Base-by-base conservation (phyloP, 2,888 invertebrate species). In the Cryptophagus acutangulus region DNA sequence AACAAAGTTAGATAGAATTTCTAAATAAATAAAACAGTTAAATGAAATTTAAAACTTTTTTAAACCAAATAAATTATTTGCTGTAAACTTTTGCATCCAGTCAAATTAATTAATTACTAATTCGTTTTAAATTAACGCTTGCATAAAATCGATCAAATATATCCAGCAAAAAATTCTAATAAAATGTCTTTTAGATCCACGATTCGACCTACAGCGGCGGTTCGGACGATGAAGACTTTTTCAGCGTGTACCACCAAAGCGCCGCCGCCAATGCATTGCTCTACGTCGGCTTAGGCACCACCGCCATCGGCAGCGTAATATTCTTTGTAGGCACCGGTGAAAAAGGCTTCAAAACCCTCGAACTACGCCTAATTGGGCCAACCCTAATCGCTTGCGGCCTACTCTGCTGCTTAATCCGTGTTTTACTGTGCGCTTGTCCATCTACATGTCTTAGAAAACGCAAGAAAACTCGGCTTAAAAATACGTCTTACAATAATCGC, bases 321-420 rank as follows among this genome's bases (percentile, higher is more conserved):
- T 87, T 87, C 66, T 89, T 90, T 73, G 89, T 90, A 52, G 90
- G 89, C 57, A 87, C 89, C 51, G 90, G 90, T 61, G 90, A 90
- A 73, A 88, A 89, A 72, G 78, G 82, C 71, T 89, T 84, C 79
- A 87, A 82, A 71, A 89, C 90, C 51, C 80, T 86, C 50, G 89
- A 88, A 65, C 74, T 91, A 56, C 80, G 88, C 58, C 77, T 90
- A 62, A 87, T 90, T 70, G 91, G 91, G 48, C 90, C 90, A 48
- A 84, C 87, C 48, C 52, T 70, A 42, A 57, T 63, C 65, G 81
- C 78, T 61, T 77, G 86, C 57, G 90, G 90, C 55, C 76, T 88
- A 59, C 76, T 86, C 53, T 87, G 87, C 72, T 88, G 88, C 72
- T 73, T 89, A 61, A 76, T 90, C 60, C 81, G 90, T 58, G 84